Conservation (phyloP, 2,888 invertebrate genomes). For the Latheticus oryzae region DNA sequence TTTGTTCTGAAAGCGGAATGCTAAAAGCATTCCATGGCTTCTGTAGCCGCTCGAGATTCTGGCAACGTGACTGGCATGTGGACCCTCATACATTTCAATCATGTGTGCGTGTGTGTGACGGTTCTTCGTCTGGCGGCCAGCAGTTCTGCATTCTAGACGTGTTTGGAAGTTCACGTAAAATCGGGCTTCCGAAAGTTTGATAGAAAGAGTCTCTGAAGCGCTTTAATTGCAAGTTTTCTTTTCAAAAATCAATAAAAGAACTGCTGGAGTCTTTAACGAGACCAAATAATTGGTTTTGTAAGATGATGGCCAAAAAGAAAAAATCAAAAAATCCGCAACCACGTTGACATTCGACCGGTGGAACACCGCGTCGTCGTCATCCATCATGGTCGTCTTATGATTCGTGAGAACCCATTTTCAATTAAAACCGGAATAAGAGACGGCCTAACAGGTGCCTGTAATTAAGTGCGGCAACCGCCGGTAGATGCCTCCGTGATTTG, state of each 20-base stretch:
- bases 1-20: constrained; percentile 62
- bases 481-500: constrained; percentile 40
- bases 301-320: too few relatives aligned
- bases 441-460: constrained; percentile 37
- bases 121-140: constrained; percentile 25
- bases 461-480: constrained; percentile 37
- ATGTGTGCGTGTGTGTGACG: constrained; percentile 42
- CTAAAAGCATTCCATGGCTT: constrained; percentile 62
- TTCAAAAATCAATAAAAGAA: too few relatives aligned
- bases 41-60: constrained; percentile 56
- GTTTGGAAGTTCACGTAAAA: constrained; percentile 23
- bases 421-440: constrained; percentile 40
- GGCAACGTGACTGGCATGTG: constrained; percentile 58
- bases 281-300: constrained; percentile 20
- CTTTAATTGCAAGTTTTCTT: not conserved
- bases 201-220: not conserved
- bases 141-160: constrained; percentile 27
- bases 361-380: constrained; percentile 28
- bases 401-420: constrained; percentile 40
- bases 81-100: constrained; percentile 59
- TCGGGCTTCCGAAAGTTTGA: constrained; percentile 16
- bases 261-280: constrained; percentile 12
- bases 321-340: constrained; percentile 12
- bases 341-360: constrained; percentile 21
- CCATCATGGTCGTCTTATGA: constrained; percentile 35